A percentile compares a stretch with the other conserved stretches of the same genome.
These are phyloP conservation scores for Callyntrura sp. DNA, from an alignment of 2,888 invertebrate species.

Conservation along the genomic window DNA sequence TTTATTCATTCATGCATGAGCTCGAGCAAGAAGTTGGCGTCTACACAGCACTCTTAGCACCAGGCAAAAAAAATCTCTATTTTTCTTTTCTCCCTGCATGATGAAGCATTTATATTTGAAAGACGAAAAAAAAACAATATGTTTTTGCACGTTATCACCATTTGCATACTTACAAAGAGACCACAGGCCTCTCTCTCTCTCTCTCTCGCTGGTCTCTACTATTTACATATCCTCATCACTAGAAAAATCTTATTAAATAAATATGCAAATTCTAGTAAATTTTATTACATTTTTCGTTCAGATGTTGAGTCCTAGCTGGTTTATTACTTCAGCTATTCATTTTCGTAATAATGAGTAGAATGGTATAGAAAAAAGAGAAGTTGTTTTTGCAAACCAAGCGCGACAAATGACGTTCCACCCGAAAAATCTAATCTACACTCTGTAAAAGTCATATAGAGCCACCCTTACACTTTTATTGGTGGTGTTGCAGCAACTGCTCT, in stretches of 20 bases:
- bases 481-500: too few species aligned
- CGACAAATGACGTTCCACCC: too few species aligned
- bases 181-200: not conserved
- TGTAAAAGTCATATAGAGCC: too few species aligned
- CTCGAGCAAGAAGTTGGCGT: not conserved
- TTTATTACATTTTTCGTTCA: not conserved
- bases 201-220: not conserved
- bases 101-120: not conserved
- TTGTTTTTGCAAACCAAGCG: too few species aligned
- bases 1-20: not conserved
- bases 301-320: too few species aligned
- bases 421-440: too few species aligned
- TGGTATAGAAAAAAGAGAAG: too few species aligned
- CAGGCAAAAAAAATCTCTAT: slow-evolving; percentile 29
- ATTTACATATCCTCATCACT: not conserved
- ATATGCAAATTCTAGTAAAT: too few species aligned
- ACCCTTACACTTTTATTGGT: too few species aligned
- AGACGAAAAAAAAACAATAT: not conserved
- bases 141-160: not conserved
- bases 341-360: too few species aligned
- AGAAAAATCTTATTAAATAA: too few species aligned
- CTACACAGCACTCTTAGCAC: not conserved
- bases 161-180: not conserved
- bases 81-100: not conserved
- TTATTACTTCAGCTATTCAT: not conserved